Percentiles rank a stretch among this genome's conserved stretches.
Evolutionary conservation across 2,888 invertebrate species (phyloP).

Genomic region (Caenorhabditis sp.): DNA sequence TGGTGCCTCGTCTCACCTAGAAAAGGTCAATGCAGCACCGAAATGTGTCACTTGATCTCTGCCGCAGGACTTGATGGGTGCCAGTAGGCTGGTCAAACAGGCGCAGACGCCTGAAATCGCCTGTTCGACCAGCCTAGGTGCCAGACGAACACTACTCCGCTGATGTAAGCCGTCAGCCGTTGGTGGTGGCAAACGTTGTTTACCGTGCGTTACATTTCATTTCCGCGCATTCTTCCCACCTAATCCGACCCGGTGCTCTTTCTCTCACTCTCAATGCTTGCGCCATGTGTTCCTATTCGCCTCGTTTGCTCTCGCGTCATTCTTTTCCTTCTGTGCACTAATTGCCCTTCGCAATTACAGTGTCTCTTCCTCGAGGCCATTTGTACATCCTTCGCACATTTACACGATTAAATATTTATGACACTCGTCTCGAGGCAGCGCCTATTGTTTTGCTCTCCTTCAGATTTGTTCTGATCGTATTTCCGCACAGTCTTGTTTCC

Average conservation of each 20-base stretch:
- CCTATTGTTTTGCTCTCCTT: conserved; percentile 19
- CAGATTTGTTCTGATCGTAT: conserved; percentile 19
- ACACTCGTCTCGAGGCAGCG: background rate
- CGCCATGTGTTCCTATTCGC: conserved; percentile 35
- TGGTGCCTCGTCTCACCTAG: no score
- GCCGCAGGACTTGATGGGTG: no score
- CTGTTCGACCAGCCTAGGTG: no score
- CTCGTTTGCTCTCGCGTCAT: conserved; percentile 12
- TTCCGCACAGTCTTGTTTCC: conserved; percentile 30
- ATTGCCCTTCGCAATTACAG: conserved; percentile 49
- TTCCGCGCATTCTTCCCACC: conserved; percentile 55
- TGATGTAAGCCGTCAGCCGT: conserved; percentile 8
- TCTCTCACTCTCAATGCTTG: conserved; percentile 44
- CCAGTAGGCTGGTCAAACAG: no score
- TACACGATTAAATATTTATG: conserved; percentile 52
- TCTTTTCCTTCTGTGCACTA: conserved; percentile 44
- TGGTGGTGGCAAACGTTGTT: conserved; percentile 19
- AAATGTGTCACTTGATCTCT: no score
- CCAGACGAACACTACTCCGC: background rate
- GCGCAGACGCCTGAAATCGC: no score
- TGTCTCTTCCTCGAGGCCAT: conserved; percentile 17
- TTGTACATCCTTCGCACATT: conserved; percentile 46
- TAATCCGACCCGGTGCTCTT: no score
- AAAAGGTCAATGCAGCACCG: no score
- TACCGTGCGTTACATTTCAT: conserved; percentile 52